Base-by-base conservation (phyloP, 2,888 invertebrate genomes). In the Pammene aurita region DNA sequence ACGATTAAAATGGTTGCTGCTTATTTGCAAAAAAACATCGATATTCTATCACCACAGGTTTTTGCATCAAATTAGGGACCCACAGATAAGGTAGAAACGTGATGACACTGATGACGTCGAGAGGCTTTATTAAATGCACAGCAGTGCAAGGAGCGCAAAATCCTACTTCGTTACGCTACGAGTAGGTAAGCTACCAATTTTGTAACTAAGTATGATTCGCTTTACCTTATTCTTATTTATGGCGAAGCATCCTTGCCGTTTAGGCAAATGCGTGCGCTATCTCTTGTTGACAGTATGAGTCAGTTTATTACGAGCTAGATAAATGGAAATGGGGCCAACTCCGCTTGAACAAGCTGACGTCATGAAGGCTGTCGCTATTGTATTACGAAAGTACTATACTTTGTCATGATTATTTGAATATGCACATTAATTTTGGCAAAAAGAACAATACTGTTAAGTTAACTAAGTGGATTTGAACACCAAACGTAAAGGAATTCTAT, bases 221-320 rank as follows among this genome's bases (percentile, higher is more conserved):
- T 34, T 50, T 52, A 34, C 34, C 54, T n/a, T 54, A 34, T 54
- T 54, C 5, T 13, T 54, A n/a, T 34, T 42, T 44, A 26, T 10
- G 7, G 14, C n/a, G 58, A 41, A 52, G 9, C 35, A 48, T 14
- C 54, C 26, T 64, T 35, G 44, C 7, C 5, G 11, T 26, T 13
- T 14, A 18, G 11, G n/a, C 16, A 16, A 46, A 48, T 38, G 54
- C 69, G 58, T 69, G 60, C 57, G 54, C 58, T 68, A 69, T 68
- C 68, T 46, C 58, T 58, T 52, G 64, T 64, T 46, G 58, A 46
- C 52, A 5, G 44, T 58, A 44, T 69, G 68, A 69, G 50, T 69
- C 69, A 69, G 56, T 34, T 66, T 14, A 26, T 42, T 48, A 9
- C 58, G 58, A 44, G 58, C 64, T 64, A 65, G 69, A 34, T 41